Percentiles rank a stretch among this genome's conserved stretches.
Conservation (phyloP, 2,113 vertebrate genomes). For the Rutilus rutilus region DNA sequence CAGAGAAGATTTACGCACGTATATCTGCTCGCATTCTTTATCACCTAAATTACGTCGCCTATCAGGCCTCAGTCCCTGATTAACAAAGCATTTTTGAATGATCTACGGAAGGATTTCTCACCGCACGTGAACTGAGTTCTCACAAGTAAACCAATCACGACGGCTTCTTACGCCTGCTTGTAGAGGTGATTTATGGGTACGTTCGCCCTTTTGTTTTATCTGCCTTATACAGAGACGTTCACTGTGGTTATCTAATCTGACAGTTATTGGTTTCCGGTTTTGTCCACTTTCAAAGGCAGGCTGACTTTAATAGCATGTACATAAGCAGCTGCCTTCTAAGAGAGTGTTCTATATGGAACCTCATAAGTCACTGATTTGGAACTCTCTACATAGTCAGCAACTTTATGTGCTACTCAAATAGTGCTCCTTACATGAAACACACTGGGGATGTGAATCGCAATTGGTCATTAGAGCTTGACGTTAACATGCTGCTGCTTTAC, state of each 20-base stretch:
- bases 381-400: not conserved
- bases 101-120: conserved; percentile 8
- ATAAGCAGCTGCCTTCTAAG: not conserved
- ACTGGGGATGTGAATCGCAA: not conserved
- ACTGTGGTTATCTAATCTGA: conserved; percentile 23
- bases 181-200: conserved; percentile 34
- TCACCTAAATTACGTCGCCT: conserved; percentile 11
- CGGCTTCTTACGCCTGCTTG: not conserved
- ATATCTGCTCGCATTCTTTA: not conserved
- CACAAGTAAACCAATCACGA: not conserved
- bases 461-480: not conserved
- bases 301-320: conserved; percentile 27
- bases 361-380: not conserved
- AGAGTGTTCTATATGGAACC: not conserved
- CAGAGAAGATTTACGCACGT: not conserved
- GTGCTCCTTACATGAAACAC: not conserved
- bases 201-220: conserved; percentile 27
- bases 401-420: not conserved
- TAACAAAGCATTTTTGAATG: conserved; percentile 5
- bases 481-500: too few relatives aligned
- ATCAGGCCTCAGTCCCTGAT: conserved; percentile 19
- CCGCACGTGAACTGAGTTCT: conserved; percentile 7
- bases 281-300: conserved; percentile 28
- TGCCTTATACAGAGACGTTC: conserved; percentile 18
- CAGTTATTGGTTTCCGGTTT: conserved; percentile 20